Conservation (phyloP, 2,888 invertebrate species). For the Archips xylosteana region DNA sequence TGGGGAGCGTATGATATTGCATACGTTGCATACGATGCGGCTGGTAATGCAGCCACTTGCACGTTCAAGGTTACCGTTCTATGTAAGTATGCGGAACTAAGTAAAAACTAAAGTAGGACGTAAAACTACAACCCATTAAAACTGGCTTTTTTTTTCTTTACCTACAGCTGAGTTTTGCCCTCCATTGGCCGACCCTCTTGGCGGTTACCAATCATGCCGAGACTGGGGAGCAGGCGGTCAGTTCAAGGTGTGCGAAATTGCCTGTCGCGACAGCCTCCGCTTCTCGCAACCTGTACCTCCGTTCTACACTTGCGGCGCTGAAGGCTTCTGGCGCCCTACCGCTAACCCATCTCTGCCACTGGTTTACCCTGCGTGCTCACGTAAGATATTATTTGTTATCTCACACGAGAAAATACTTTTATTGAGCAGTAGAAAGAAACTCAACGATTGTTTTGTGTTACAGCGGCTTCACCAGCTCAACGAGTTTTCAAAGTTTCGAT, state of each 20-base stretch:
- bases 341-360: slow-evolving; percentile 91
- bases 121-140: not conserved
- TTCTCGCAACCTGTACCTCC: slow-evolving; percentile 98
- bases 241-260: slow-evolving; percentile 97
- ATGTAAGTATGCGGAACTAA: slow-evolving; percentile 84
- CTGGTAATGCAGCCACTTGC: slow-evolving; percentile 96
- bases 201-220: slow-evolving; percentile 96
- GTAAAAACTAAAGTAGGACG: not conserved
- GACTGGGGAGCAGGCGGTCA: slow-evolving; percentile 98
- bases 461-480: slow-evolving; percentile 95
- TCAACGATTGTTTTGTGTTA: slow-evolving; percentile 17
- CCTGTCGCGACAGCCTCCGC: slow-evolving; percentile 93
- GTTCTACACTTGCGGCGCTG: slow-evolving; percentile 99
- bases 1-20: slow-evolving; percentile 97
- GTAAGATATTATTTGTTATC: slow-evolving; percentile 77
- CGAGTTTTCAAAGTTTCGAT: slow-evolving; percentile 96
- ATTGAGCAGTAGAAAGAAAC: not conserved
- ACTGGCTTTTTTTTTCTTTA: slow-evolving; percentile 50
- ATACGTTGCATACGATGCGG: slow-evolving; percentile 96
- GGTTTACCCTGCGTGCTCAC: slow-evolving; percentile 96
- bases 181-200: slow-evolving; percentile 94
- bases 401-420: not conserved
- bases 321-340: slow-evolving; percentile 98
- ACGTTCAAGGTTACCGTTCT: slow-evolving; percentile 96
- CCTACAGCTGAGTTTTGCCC: slow-evolving; percentile 95